A percentile compares a stretch with the other conserved stretches of the same genome.
Evolutionary conservation across 1,140 invertebrate species (phyloP).

Genomic region (Pantala flavescens): DNA sequence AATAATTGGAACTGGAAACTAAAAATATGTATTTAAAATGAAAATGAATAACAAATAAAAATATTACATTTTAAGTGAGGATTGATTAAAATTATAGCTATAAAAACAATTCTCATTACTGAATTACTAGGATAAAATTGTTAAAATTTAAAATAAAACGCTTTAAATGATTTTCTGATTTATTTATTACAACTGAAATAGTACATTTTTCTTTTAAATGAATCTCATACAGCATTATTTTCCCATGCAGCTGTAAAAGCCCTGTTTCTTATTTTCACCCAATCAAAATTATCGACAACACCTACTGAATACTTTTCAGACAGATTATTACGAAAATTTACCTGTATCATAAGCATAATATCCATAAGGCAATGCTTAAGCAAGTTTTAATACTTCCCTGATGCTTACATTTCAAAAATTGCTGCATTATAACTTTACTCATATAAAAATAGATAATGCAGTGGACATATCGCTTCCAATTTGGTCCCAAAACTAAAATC

Average conservation of each 20-base stretch:
- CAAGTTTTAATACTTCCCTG: background rate
- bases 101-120: too few relatives aligned
- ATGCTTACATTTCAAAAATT: background rate
- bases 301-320: background rate
- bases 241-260: background rate
- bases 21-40: too few relatives aligned
- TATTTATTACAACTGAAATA: too few relatives aligned
- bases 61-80: too few relatives aligned
- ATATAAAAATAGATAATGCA: background rate
- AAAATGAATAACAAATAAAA: too few relatives aligned
- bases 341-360: background rate
- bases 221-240: too few relatives aligned
- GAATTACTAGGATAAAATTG: too few relatives aligned
- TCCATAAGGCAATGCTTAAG: constrained; percentile 1
- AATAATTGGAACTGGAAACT: too few relatives aligned
- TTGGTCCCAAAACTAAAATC: background rate
- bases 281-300: background rate
- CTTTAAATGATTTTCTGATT: too few relatives aligned
- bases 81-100: too few relatives aligned
- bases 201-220: too few relatives aligned
- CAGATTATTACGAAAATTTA: background rate
- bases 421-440: background rate
- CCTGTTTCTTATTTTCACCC: background rate
- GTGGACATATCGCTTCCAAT: background rate
- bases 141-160: too few relatives aligned